Conservation (phyloP, 1,140 invertebrate species). For the Psix sp. region DNA sequence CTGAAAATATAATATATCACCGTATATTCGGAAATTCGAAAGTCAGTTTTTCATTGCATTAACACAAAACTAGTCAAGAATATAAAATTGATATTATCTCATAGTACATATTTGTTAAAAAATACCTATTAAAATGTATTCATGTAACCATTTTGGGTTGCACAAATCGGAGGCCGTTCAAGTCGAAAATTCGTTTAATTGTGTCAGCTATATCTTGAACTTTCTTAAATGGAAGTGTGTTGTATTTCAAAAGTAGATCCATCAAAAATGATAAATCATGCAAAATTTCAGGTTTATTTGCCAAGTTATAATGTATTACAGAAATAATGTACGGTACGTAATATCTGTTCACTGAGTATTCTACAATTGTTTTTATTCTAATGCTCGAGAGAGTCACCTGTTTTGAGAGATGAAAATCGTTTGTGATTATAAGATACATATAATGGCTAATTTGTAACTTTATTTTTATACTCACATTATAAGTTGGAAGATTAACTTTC, state of each 20-base stretch:
- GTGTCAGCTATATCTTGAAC: constrained; percentile 60
- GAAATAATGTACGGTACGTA: constrained; percentile 11
- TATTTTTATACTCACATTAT: constrained; percentile 19
- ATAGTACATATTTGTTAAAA: no score
- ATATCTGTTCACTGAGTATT: constrained; percentile 3
- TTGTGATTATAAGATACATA: no score
- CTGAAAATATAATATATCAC: no score
- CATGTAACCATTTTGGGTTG: constrained; percentile 41
- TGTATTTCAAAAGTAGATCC: constrained; percentile 54
- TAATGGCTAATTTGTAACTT: constrained; percentile 3
- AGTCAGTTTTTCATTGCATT: no score
- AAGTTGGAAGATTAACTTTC: constrained; percentile 70
- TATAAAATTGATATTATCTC: no score
- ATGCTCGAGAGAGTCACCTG: no score
- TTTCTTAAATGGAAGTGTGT: constrained; percentile 58
- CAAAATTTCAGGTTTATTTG: constrained; percentile 50
- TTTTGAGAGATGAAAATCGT: no score
- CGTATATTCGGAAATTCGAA: no score
- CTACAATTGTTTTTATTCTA: no score
- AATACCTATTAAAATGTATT: no score
- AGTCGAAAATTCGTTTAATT: constrained; percentile 60
- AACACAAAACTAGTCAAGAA: no score
- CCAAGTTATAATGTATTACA: no score
- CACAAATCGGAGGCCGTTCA: constrained; percentile 61
- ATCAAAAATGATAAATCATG: constrained; percentile 66